Evolutionary conservation across 1,140 invertebrate genomes (phyloP), one percentile per base, ranked within the genome.

Genomic region (Orius insidiosus): DNA sequence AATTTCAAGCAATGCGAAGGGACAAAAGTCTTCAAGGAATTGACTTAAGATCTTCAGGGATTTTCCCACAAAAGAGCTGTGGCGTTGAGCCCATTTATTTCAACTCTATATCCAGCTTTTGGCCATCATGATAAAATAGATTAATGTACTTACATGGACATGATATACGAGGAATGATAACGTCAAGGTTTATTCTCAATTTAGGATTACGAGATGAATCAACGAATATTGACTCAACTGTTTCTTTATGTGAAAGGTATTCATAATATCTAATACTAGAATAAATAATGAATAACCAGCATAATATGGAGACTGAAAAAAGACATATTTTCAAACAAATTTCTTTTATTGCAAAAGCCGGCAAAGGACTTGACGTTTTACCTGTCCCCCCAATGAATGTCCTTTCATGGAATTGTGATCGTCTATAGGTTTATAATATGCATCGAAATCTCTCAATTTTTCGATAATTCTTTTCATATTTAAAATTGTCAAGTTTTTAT

Each of bases 91-190:
- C n/a, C n/a, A n/a, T n/a, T n/a, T n/a, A n/a, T n/a, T n/a, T n/a
- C n/a, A n/a, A n/a, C n/a, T n/a, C n/a, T n/a, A n/a, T n/a, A 24
- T 7, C 24, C 24, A 24, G 24, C 16, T n/a, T n/a, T n/a, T 40
- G 11, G 16, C 4, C 9, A 24, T 45, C 60, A n/a, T n/a, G n/a
- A n/a, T n/a, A n/a, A n/a, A n/a, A n/a, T n/a, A n/a, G n/a, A n/a
- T n/a, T n/a, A n/a, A n/a, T n/a, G n/a, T n/a, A 76, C 81, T 77
- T 75, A 92, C 89, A 86, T 61, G 80, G 78, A 70, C 94, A 98
- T 9, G 88, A 84, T 58, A 98, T 76, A 52, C 70, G 72, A 34
- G 85, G 82, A 54, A 98, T 74, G 32, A 81, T 74, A 48, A 98
- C 72, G 70, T 98, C 90, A 56, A 98, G 68, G 69, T 96, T 93